phyloP scores from a whole-genome alignment of 2,113 vertebrate species.

The Cyphotilapia sp. region DNA sequence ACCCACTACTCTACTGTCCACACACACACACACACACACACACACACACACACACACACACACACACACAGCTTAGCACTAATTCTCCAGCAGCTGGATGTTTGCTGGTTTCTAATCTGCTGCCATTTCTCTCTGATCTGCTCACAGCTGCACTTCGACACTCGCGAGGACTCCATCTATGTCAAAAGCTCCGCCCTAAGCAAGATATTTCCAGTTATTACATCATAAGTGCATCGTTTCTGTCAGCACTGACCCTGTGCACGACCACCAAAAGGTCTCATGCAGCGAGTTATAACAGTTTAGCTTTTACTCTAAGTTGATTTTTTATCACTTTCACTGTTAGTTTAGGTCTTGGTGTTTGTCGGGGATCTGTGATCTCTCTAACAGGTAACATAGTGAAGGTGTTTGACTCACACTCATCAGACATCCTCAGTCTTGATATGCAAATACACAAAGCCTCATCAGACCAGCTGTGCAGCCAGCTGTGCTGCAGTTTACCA shows the following conservation, averaged over 20 bases:
- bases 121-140: not conserved
- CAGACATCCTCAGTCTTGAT: fast-evolving
- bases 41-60: not conserved
- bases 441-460: not conserved
- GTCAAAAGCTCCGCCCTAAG: not conserved
- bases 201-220: not conserved
- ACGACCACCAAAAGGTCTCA: not conserved
- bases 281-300: not conserved
- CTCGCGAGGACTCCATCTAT: not conserved
- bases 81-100: conserved; percentile 1
- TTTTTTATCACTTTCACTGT: not conserved
- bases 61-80: not conserved
- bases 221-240: not conserved
- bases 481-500: not conserved
- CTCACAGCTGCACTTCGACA: not conserved
- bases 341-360: not conserved
- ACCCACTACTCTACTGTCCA: conserved; percentile 6
- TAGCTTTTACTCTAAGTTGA: not conserved
- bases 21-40: not conserved
- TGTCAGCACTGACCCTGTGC: not conserved
- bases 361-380: not conserved
- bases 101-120: conserved; percentile 10
- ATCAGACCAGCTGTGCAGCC: fast-evolving
- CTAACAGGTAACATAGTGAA: not conserved
- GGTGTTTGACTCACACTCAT: not conserved